Conservation (phyloP, 30 jellyfish, hydroid and myxozoan genomes). For the Chrysaora quinquecirrha region DNA sequence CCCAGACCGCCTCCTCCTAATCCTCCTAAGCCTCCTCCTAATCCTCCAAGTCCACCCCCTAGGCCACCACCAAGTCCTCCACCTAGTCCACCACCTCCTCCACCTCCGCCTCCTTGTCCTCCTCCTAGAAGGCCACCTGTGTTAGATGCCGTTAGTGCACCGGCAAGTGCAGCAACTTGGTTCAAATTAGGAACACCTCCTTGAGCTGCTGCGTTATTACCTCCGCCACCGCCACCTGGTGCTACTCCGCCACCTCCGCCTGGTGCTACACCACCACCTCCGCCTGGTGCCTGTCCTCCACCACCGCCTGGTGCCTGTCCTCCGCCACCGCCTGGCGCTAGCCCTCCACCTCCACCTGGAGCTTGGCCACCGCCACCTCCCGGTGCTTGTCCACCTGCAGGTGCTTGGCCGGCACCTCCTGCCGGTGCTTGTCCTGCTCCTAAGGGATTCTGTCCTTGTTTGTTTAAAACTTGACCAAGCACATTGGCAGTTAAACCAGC, state of each 20-base stretch:
- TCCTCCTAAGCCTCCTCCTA: conserved; percentile 39
- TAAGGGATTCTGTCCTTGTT: conserved; percentile 6
- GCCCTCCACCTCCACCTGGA: conserved; percentile 4
- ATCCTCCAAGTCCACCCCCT: conserved; percentile 52
- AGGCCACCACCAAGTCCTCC: conserved; percentile 44
- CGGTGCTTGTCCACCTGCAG: not conserved
- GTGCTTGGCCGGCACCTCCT: not conserved
- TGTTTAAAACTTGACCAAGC: conserved; percentile 59
- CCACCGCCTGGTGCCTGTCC: conserved; percentile 12
- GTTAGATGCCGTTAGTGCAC: conserved; percentile 37
- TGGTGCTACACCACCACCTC: conserved; percentile 27
- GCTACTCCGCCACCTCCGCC: conserved; percentile 57
- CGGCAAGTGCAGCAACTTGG: conserved; percentile 71
- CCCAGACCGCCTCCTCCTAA: conserved; percentile 44
- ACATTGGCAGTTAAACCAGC: conserved; percentile 79
- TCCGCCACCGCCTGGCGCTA: not conserved
- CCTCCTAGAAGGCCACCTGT: conserved; percentile 5
- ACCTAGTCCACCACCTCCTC: conserved; percentile 61
- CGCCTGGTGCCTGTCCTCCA: conserved; percentile 17
- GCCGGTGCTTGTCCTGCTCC: conserved; percentile 15
- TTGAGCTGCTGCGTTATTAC: conserved; percentile 2
- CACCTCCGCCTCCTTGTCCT: conserved; percentile 29
- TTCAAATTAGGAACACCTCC: conserved; percentile 36
- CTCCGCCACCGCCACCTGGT: conserved; percentile 67
- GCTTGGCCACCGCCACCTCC: conserved; percentile 7